Percentiles rank a stretch among this genome's conserved stretches.
These are phyloP conservation scores for Acrocephalus arundinaceus DNA, from an alignment of 2,113 vertebrate species.

Conservation along the genomic window DNA sequence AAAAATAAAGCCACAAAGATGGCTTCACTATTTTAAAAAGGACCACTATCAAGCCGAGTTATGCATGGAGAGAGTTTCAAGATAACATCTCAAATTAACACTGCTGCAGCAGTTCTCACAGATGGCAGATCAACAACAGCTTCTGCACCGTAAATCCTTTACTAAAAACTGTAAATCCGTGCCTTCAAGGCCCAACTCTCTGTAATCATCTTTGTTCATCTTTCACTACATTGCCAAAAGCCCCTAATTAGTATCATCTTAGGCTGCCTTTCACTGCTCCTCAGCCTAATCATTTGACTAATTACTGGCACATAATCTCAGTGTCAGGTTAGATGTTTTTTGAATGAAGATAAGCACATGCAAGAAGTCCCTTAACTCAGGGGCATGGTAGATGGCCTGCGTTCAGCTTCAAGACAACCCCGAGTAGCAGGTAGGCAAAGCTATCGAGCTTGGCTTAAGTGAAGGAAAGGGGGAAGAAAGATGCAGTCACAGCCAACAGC, in stretches of 20 bases:
- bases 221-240: slow-evolving; percentile 23
- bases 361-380: neutral
- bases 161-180: slow-evolving; percentile 39
- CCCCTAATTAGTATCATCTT: slow-evolving; percentile 54
- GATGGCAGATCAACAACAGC: slow-evolving; percentile 32
- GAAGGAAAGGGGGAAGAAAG: neutral
- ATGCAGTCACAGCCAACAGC: neutral
- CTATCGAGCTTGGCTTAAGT: neutral
- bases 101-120: neutral
- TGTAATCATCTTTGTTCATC: slow-evolving; percentile 51
- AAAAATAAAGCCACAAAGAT: neutral
- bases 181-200: slow-evolving; percentile 32
- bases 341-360: neutral
- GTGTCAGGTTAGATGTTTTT: neutral
- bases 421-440: neutral
- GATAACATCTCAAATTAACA: slow-evolving; percentile 7
- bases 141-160: slow-evolving; percentile 33
- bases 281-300: slow-evolving; percentile 42
- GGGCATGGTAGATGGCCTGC: neutral
- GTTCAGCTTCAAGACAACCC: neutral
- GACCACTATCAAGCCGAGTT: fast-evolving
- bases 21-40: neutral
- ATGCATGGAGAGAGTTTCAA: neutral
- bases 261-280: slow-evolving; percentile 42
- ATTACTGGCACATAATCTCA: slow-evolving; percentile 27